phyloP scores from a whole-genome alignment of 1,140 invertebrate species.

The Bombus huntii region DNA sequence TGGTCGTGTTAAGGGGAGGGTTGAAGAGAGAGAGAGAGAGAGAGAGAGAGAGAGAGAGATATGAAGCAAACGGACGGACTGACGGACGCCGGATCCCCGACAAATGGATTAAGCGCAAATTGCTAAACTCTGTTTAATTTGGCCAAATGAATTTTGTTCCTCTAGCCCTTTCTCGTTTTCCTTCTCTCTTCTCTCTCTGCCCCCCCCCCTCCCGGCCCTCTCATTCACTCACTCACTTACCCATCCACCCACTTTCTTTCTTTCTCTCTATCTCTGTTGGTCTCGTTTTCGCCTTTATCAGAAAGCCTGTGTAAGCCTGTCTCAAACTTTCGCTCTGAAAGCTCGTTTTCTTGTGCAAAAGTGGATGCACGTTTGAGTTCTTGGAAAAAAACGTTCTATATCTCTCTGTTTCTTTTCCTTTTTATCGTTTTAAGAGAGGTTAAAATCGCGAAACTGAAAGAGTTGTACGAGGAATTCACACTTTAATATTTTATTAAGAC shows the following conservation, averaged over 20 bases:
- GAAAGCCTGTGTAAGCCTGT: not conserved
- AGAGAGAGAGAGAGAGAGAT: not conserved
- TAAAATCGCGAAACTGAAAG: no score
- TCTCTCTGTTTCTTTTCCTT: no score
- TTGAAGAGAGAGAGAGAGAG: not conserved
- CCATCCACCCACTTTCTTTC: not conserved
- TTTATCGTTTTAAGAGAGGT: no score
- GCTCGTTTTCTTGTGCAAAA: not conserved
- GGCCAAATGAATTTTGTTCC: conserved; percentile 79
- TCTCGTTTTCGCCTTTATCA: not conserved
- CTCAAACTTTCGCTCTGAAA: not conserved
- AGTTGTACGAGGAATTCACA: no score
- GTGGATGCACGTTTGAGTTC: not conserved
- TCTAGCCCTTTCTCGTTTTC: conserved; percentile 45
- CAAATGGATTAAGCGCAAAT: conserved; percentile 80
- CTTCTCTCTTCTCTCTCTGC: not conserved
- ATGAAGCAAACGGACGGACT: conserved; percentile 54
- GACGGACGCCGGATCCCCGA: conserved; percentile 72
- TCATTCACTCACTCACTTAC: not conserved
- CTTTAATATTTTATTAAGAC: no score
- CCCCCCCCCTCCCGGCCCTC: not conserved
- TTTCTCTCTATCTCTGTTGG: not conserved
- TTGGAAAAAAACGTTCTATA: no score
- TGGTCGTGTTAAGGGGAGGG: conserved; percentile 33
- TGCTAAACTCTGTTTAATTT: conserved; percentile 80